These are phyloP conservation scores for Lithophane socia DNA, from an alignment of 2,888 invertebrate genomes.

Conservation along the genomic window DNA sequence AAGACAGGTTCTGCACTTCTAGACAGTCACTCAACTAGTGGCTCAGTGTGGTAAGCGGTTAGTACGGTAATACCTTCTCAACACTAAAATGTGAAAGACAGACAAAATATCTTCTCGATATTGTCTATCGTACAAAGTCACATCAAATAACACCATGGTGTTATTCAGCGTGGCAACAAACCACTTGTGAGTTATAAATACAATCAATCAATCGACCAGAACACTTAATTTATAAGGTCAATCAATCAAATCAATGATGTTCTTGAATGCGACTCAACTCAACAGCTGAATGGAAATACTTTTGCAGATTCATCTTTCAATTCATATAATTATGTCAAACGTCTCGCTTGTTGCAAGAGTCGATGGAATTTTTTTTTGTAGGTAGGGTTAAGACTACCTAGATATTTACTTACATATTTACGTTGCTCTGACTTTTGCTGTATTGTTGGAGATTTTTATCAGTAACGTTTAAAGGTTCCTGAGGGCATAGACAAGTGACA, in stretches of 20 bases:
- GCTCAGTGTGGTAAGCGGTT: neutral
- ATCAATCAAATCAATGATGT: constrained; percentile 50
- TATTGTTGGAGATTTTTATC: no score
- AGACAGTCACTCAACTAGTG: neutral
- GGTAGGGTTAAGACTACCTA: neutral
- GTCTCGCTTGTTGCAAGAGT: neutral
- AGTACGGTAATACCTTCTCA: no score
- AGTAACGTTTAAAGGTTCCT: neutral
- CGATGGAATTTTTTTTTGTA: neutral
- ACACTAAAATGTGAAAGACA: neutral
- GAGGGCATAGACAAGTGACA: no score
- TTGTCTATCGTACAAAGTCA: neutral
- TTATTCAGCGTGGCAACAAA: constrained; percentile 24
- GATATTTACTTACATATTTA: neutral
- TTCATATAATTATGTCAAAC: constrained; percentile 28
- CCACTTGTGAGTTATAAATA: constrained; percentile 41
- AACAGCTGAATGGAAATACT: constrained; percentile 42
- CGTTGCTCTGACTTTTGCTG: neutral
- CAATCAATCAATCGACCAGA: constrained; percentile 44
- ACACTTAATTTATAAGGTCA: constrained; percentile 53
- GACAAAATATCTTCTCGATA: neutral
- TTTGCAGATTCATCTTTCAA: constrained; percentile 46
- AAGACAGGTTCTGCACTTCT: neutral
- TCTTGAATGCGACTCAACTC: constrained; percentile 35
- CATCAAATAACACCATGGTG: no score